Evolutionary conservation across 2,113 vertebrate species (phyloP), one percentile per base, ranked within the genome.

Genomic region (Pelobates fuscus): DNA sequence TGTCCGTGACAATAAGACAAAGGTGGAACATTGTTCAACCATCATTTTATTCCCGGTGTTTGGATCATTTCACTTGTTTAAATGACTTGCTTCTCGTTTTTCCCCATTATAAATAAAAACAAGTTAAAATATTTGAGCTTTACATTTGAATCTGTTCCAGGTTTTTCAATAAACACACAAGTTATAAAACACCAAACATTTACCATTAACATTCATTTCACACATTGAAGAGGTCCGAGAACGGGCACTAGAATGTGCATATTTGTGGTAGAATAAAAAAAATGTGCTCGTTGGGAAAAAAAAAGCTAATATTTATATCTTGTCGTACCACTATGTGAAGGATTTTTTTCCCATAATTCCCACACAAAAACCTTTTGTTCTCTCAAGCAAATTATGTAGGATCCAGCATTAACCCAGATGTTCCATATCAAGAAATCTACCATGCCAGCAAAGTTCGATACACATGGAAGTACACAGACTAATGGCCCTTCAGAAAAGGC

Each of bases 351-450:
- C 55, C 79, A 84, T 27, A 81, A 71, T 80, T 87, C 86, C 82
- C 86, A 84, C 88, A 92, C 87, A 90, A 82, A 79, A 84, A 80
- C 80, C 82, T 88, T 92, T 92, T 91, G 88, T 91, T 89, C 75
- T 3, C 83, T 82, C 83, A 86, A 77, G 80, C 83, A 85, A 83
- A 83, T 81, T 64, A 25, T 76, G 78, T 73, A 79, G 84, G 68
- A 49, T 78, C 83, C 88, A 87, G 86, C 84, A 77, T 78, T 43
- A 15, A 21, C 85, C 89, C 93, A 94, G 91, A 89, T 94, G 93
- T 93, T 94, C 91, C 88, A 86, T 86, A 91, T 94, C 91, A 94
- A 84, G 81, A 81, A 78, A 80, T 67, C 82, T 87, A 79, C 83
- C 87, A 84, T 92, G 91, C 55, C 55, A 58, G 82, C 86, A 89